These are phyloP conservation scores for Choloepus didactylus DNA, from an alignment of 2,797 vertebrate species.

Conservation along the genomic window DNA sequence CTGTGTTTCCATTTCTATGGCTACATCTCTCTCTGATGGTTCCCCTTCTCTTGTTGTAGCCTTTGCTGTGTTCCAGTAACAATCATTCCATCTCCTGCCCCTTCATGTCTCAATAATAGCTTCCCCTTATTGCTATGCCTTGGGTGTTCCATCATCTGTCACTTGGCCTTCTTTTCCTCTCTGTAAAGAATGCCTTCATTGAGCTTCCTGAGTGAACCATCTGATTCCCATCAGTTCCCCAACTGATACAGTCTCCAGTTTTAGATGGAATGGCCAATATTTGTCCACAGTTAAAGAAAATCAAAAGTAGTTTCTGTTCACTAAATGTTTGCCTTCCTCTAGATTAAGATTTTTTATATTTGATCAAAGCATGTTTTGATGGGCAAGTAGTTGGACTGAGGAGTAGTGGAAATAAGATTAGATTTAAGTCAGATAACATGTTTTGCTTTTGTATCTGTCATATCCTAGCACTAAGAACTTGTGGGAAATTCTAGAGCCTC, in stretches of 20 bases:
- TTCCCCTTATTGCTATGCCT: background rate
- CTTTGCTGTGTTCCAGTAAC: background rate
- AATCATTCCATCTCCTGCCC: background rate
- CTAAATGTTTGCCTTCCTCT: background rate
- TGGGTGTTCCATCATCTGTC: background rate
- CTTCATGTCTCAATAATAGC: background rate
- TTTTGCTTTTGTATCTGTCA: background rate
- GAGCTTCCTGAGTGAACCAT: background rate
- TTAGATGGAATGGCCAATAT: background rate
- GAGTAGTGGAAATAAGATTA: background rate
- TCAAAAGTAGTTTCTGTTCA: background rate
- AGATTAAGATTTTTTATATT: background rate
- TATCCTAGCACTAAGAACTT: background rate
- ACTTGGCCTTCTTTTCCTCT: background rate
- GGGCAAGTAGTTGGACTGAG: background rate
- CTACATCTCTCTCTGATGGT: accelerated
- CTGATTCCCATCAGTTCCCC: background rate
- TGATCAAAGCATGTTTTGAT: background rate
- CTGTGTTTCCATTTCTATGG: background rate
- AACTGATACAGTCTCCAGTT: background rate
- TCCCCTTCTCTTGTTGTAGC: background rate
- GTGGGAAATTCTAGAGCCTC: background rate
- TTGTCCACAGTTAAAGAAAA: background rate
- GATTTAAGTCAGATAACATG: background rate
- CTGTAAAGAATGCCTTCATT: background rate